A percentile compares a stretch with the other conserved stretches of the same genome.
Evolutionary conservation across 2,113 vertebrate species (phyloP).

Genomic region (Cricetomys ansorgei): DNA sequence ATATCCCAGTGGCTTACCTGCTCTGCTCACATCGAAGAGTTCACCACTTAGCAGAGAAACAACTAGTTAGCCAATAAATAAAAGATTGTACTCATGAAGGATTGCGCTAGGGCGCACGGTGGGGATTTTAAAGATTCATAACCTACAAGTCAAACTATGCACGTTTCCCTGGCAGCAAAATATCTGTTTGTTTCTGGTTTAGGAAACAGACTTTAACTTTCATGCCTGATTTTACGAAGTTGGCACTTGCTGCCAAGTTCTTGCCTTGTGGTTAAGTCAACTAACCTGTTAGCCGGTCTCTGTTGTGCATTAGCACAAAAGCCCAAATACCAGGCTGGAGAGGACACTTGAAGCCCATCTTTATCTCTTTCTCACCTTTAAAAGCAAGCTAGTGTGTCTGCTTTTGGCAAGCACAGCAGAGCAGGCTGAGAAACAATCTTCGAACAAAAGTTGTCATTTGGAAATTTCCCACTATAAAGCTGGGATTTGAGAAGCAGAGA

Average conservation of each 20-base stretch:
- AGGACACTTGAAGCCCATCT: not conserved
- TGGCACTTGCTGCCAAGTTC: accelerated
- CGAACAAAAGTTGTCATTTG: not conserved
- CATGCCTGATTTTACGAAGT: conserved; percentile 23
- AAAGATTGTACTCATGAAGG: conserved; percentile 71
- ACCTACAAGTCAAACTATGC: conserved; percentile 74
- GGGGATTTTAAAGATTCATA: conserved; percentile 79
- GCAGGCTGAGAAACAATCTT: not conserved
- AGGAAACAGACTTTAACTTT: conserved; percentile 11
- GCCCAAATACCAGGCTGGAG: not conserved
- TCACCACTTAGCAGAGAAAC: conserved; percentile 69
- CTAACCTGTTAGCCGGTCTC: not conserved
- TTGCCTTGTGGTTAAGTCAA: not conserved
- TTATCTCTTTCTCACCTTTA: conserved; percentile 1
- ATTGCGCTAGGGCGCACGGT: conserved; percentile 56
- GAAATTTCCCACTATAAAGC: not conserved
- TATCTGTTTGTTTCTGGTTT: conserved; percentile 57
- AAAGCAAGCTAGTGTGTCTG: not conserved
- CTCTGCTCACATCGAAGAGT: conserved; percentile 63
- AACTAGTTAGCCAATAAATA: conserved; percentile 81
- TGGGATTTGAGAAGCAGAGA: not conserved
- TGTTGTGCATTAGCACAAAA: not conserved
- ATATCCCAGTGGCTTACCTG: conserved; percentile 81
- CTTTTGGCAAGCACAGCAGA: not conserved
- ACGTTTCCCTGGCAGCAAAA: conserved; percentile 50